Conservation (phyloP, 2,888 invertebrate species). For the Tetragnatha montana region DNA sequence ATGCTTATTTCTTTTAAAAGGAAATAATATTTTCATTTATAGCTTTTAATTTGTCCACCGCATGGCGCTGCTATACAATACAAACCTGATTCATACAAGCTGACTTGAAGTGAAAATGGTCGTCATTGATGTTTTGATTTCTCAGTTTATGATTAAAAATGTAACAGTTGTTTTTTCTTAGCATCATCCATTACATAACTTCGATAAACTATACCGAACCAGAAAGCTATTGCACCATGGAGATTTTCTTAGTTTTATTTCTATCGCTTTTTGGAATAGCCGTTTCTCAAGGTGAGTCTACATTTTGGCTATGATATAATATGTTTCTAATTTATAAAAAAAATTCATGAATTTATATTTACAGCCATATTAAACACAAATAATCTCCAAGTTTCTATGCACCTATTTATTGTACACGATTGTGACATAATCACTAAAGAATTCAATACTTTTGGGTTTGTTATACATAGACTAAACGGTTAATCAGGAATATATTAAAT, state of each 20-base stretch:
- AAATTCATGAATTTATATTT: too few relatives aligned
- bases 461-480: too few relatives aligned
- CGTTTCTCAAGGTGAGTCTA: conserved; percentile 17
- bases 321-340: too few relatives aligned
- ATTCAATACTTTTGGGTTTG: too few relatives aligned
- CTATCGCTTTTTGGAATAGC: not conserved
- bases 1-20: too few relatives aligned
- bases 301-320: not conserved
- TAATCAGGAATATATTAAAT: too few relatives aligned
- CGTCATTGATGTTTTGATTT: not conserved
- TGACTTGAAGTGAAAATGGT: not conserved
- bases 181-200: not conserved
- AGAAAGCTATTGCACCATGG: not conserved
- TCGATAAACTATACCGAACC: not conserved
- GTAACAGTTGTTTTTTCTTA: not conserved
- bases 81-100: not conserved
- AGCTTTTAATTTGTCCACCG: conserved; percentile 28
- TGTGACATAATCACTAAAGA: too few relatives aligned
- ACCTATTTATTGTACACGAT: too few relatives aligned
- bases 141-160: not conserved
- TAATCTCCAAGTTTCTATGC: too few relatives aligned
- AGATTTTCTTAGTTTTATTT: not conserved
- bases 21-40: too few relatives aligned
- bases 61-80: conserved; percentile 50
- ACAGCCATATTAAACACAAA: too few relatives aligned